Conservation (phyloP, 2,888 invertebrate genomes). For the Mimumesa dahlbomi region DNA sequence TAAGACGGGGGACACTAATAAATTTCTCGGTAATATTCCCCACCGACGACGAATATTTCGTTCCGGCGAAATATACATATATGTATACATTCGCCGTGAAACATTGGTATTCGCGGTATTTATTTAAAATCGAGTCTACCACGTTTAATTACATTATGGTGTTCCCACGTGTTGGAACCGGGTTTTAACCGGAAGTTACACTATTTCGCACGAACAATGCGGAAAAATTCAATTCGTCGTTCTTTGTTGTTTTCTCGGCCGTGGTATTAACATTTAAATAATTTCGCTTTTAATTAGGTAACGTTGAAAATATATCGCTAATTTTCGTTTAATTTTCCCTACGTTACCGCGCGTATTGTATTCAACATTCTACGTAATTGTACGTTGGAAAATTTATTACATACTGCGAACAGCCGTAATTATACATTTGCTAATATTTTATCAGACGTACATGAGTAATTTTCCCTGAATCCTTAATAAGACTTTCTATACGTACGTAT, state of each 20-base stretch:
- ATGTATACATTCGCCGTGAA: too few species aligned
- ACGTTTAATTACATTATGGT: too few species aligned
- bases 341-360: conserved; percentile 27
- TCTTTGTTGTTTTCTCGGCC: conserved; percentile 18
- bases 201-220: neutral
- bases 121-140: too few species aligned
- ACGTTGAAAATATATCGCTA: conserved; percentile 31
- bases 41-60: too few species aligned
- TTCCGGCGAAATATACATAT: too few species aligned
- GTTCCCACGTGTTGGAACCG: too few species aligned
- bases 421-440: conserved; percentile 50
- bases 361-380: conserved; percentile 14
- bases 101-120: too few species aligned
- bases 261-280: conserved; percentile 35
- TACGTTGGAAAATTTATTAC: conserved; percentile 29
- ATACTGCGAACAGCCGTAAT: conserved; percentile 31
- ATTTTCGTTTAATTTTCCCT: conserved; percentile 47
- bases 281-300: conserved; percentile 53
- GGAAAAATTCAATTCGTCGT: conserved; percentile 13
- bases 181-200: too few species aligned
- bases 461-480: conserved; percentile 73
- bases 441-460: conserved; percentile 68
- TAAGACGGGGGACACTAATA: conserved; percentile 22
- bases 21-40: conserved; percentile 14
- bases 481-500: too few species aligned